phyloP scores from a whole-genome alignment of 2,113 vertebrate species.

The Pelodiscus sinensis region DNA sequence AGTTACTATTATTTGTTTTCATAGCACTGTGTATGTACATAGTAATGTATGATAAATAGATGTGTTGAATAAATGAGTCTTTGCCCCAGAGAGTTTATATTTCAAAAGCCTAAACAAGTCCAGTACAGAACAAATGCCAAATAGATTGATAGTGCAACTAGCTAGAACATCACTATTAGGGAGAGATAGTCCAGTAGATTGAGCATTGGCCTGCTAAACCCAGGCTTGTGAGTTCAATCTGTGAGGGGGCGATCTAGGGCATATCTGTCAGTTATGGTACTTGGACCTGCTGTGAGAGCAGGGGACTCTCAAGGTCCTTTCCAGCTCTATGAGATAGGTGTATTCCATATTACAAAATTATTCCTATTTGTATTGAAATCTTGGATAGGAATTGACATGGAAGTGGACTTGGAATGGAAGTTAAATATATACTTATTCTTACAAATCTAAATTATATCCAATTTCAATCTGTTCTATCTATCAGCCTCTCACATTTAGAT shows the following conservation, averaged over 20 bases:
- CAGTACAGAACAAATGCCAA: slow-evolving; percentile 3
- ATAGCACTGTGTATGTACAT: background rate
- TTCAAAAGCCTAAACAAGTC: background rate
- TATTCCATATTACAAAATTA: background rate
- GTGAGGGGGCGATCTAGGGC: too few species aligned
- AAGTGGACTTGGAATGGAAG: background rate
- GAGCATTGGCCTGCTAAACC: too few species aligned
- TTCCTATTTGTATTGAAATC: slow-evolving; percentile 44
- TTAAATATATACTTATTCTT: background rate
- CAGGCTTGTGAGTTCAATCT: too few species aligned
- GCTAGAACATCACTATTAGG: background rate
- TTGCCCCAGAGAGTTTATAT: background rate
- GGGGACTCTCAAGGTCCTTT: too few species aligned
- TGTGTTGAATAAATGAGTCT: background rate
- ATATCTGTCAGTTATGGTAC: too few species aligned
- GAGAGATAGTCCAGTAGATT: too few species aligned
- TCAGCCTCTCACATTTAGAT: slow-evolving; percentile 23
- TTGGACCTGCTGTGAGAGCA: too few species aligned
- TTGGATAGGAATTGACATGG: background rate
- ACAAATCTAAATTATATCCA: background rate
- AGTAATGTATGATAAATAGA: background rate
- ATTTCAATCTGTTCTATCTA: background rate
- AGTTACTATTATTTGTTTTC: background rate
- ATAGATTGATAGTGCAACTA: slow-evolving; percentile 18
- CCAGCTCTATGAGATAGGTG: too few species aligned